These are phyloP conservation scores for Lamprologus sp. DNA, from an alignment of 2,113 vertebrate species.

Conservation along the genomic window DNA sequence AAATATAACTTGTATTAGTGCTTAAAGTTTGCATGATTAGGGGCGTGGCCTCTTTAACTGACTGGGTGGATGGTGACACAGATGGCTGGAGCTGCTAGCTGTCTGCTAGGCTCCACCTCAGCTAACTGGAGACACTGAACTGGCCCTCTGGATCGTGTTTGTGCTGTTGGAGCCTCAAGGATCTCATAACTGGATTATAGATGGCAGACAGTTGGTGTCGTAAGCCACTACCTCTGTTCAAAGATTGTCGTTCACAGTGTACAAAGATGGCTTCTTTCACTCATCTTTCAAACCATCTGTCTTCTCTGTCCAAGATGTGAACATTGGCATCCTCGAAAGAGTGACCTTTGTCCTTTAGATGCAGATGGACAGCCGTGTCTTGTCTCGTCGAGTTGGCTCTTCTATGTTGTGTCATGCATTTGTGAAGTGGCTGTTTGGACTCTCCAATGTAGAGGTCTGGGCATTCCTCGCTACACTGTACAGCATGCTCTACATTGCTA, in stretches of 20 bases:
- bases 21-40: neutral
- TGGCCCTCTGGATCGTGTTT: neutral
- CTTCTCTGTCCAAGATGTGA: neutral
- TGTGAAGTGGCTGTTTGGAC: neutral
- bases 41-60: neutral
- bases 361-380: accelerated
- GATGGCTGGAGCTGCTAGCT: neutral
- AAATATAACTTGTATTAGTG: neutral
- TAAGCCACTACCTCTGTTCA: neutral
- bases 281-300: neutral
- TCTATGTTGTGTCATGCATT: neutral
- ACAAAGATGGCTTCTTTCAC: neutral
- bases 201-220: neutral
- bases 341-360: neutral
- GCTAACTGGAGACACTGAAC: neutral
- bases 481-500: neutral
- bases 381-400: neutral
- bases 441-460: neutral
- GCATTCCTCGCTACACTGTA: neutral
- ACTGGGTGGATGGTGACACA: neutral
- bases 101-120: neutral
- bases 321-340: neutral
- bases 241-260: neutral
- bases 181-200: neutral
- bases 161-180: neutral